Evolutionary conservation across 2,888 invertebrate species (phyloP), one percentile per base, ranked within the genome.

Genomic region (Nycteola revayana): DNA sequence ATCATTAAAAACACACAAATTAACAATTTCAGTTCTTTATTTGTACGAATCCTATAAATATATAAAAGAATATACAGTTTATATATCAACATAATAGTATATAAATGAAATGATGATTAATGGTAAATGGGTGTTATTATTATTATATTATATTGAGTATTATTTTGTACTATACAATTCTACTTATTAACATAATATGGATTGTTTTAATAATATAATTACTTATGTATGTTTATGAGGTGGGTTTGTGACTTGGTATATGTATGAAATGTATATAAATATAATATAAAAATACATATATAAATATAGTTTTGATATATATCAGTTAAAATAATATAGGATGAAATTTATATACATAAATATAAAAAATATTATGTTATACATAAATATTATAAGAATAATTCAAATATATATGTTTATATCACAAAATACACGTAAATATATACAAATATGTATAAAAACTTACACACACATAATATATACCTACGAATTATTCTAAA

Each of bases 21-120:
- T n/a, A n/a, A 20, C 9, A 14, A 21, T 66, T 70, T 67, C 34
- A 69, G 80, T 80, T 80, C 83, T 86, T 84, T 85, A 86, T 86
- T 86, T 84, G 85, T 84, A 86, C 79, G 83, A 75, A 66, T 69
- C 61, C 43, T 66, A 5, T 60, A 51, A 49, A 37, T 36, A 61
- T 60, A 53, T 49, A 51, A 36, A 46, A 32, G 46, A 35, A 48
- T 32, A 47, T 34, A n/a, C 22, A 1, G 22, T 18, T 35, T 27
- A 48, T 28, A 45, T 31, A 45, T 43, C 41, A 9, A 45, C 36
- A 45, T 42, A 29, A 35, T 10, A 32, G 5, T 25, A 32, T 22
- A 14, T 20, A 6, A 24, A 33, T 20, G 7, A 24, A 33, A 24
- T 7, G 28, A 31, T 17, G 21, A n/a, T 3, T 14, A 5, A 14